phyloP scores from a whole-genome alignment of 1,140 invertebrate genomes.

The Nebria ingens region DNA sequence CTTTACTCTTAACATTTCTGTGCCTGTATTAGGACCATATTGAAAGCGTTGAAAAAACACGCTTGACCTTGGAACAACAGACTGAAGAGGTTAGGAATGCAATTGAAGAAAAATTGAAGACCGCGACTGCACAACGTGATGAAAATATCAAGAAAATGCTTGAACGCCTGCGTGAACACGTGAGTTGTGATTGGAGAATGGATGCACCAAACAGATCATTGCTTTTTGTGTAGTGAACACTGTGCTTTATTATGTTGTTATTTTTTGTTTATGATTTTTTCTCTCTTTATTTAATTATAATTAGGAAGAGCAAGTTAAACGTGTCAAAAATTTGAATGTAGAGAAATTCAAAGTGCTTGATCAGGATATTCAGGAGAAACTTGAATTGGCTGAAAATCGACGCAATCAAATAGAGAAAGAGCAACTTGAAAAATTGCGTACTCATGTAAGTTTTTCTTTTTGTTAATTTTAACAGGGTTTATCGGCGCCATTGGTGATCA shows the following conservation, averaged over 20 bases:
- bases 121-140: constrained; percentile 71
- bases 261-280: constrained; percentile 19
- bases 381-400: constrained; percentile 57
- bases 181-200: no score
- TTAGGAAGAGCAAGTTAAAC: constrained; percentile 61
- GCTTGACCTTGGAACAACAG: constrained; percentile 68
- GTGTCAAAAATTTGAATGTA: constrained; percentile 50
- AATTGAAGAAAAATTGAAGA: constrained; percentile 74
- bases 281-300: constrained; percentile 18
- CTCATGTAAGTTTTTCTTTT: constrained; percentile 53
- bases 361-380: constrained; percentile 57
- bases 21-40: constrained; percentile 45
- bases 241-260: constrained; percentile 13
- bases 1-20: background rate
- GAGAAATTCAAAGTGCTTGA: constrained; percentile 55
- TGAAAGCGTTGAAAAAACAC: constrained; percentile 74
- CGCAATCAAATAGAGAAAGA: constrained; percentile 58
- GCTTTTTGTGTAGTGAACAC: constrained; percentile 7
- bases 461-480: constrained; percentile 12
- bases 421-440: constrained; percentile 62
- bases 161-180: constrained; percentile 79
- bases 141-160: constrained; percentile 81
- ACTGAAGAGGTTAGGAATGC: constrained; percentile 70
- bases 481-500: no score
- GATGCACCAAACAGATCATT: no score